phyloP scores from a whole-genome alignment of 2,113 vertebrate genomes.

The Amphilophus citrinellus region DNA sequence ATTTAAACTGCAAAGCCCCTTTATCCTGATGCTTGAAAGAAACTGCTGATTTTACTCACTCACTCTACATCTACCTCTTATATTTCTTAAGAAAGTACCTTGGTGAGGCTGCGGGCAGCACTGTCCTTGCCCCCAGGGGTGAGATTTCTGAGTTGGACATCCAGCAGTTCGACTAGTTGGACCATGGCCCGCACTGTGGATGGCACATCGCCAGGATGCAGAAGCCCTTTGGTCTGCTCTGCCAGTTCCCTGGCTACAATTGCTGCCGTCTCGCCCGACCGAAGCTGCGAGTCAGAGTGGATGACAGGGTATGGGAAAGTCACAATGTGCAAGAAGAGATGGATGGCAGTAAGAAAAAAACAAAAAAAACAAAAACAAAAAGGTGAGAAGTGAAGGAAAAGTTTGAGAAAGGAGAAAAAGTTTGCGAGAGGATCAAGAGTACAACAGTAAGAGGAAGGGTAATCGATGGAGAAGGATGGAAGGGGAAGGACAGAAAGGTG shows the following conservation, averaged over 20 bases:
- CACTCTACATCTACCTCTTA: not conserved
- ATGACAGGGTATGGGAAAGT: constrained; percentile 3
- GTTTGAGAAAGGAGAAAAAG: constrained; percentile 38
- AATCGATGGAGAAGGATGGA: constrained; percentile 21
- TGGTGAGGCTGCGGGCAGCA: constrained; percentile 94
- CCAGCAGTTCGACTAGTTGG: constrained; percentile 94
- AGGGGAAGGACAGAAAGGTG: constrained; percentile 1
- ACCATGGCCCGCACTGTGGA: constrained; percentile 96
- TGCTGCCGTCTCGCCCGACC: constrained; percentile 95
- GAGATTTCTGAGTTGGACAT: constrained; percentile 94
- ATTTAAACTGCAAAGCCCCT: not conserved
- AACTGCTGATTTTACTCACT: constrained; percentile 16
- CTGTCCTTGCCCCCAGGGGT: constrained; percentile 98
- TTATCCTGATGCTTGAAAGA: not conserved
- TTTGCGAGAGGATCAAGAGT: not conserved
- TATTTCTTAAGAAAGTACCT: constrained; percentile 79
- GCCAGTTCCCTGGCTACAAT: constrained; percentile 95
- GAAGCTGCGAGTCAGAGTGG: constrained; percentile 84
- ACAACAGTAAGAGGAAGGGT: not conserved
- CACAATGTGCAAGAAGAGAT: constrained; percentile 24
- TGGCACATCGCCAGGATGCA: constrained; percentile 94
- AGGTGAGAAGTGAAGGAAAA: constrained; percentile 11
- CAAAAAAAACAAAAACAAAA: not conserved
- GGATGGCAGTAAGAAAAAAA: constrained; percentile 14
- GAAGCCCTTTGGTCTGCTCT: constrained; percentile 90